These are phyloP conservation scores for Hippocampus comes DNA, from an alignment of 2,113 vertebrate species.

Conservation along the genomic window DNA sequence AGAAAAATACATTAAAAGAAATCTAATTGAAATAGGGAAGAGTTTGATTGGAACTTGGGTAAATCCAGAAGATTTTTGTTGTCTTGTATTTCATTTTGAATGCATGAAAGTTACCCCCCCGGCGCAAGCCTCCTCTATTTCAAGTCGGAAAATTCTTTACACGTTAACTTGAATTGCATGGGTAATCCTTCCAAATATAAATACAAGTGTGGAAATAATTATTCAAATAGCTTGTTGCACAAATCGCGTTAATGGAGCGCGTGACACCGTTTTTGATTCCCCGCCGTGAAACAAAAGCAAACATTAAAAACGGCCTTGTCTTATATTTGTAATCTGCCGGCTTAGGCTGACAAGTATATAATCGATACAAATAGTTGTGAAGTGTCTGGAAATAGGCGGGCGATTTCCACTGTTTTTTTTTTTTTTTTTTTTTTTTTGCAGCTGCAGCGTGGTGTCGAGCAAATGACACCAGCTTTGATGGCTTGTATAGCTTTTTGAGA, in stretches of 20 bases:
- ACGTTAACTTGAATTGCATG: conserved; percentile 60
- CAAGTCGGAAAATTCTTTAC: conserved; percentile 58
- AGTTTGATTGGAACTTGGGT: not conserved
- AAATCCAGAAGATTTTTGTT: not conserved
- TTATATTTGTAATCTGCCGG: conserved; percentile 71
- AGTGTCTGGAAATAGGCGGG: conserved; percentile 73
- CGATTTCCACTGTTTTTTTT: conserved; percentile 63
- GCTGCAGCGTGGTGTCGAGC: conserved; percentile 73
- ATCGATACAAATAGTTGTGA: conserved; percentile 73
- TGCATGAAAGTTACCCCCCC: not conserved
- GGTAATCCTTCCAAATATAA: conserved; percentile 72
- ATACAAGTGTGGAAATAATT: conserved; percentile 68
- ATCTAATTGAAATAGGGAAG: not conserved
- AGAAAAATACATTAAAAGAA: not conserved
- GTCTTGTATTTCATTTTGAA: not conserved
- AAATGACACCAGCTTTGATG: conserved; percentile 78
- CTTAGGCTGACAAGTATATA: conserved; percentile 72
- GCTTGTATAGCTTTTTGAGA: conserved; percentile 78
- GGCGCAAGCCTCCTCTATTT: conserved; percentile 22
- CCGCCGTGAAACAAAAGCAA: conserved; percentile 62
- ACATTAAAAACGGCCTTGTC: conserved; percentile 68
- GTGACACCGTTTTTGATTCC: conserved; percentile 67
- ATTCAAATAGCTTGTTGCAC: conserved; percentile 68
- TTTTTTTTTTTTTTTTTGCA: conserved; percentile 59
- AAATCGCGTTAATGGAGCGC: conserved; percentile 74